Percentiles rank a stretch among this genome's conserved stretches.
These are phyloP conservation scores for Rana temporaria DNA, from an alignment of 2,113 vertebrate genomes.

Conservation along the genomic window DNA sequence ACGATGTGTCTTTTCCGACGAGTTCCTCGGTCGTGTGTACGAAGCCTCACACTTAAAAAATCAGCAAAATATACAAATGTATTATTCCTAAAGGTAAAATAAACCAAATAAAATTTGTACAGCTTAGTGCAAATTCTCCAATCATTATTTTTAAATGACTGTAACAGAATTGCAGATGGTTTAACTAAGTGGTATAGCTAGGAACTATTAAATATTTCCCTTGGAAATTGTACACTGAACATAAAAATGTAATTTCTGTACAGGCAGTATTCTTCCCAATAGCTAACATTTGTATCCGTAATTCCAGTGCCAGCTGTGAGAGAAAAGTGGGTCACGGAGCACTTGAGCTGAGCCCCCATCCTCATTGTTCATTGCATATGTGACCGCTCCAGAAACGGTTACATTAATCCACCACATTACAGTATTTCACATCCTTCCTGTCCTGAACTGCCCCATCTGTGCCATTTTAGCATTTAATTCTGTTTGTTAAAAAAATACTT, in stretches of 20 bases:
- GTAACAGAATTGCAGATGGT: no score
- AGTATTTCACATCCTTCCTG: conserved; percentile 13
- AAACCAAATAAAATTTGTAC: no score
- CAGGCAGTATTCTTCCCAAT: conserved; percentile 8
- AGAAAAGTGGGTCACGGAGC: conserved; percentile 34
- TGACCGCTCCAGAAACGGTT: conserved; percentile 7
- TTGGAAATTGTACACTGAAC: not conserved
- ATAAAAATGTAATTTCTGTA: conserved; percentile 14
- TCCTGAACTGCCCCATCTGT: conserved; percentile 9
- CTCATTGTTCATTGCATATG: conserved; percentile 16
- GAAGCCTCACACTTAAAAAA: no score
- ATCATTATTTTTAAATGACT: no score
- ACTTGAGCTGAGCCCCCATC: conserved; percentile 12
- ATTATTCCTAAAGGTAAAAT: no score
- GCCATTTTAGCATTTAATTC: not conserved
- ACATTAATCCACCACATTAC: conserved; percentile 27
- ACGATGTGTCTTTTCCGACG: no score
- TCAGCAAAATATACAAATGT: no score
- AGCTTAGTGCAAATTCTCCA: no score
- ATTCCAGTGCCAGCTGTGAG: conserved; percentile 20
- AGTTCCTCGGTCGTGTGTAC: no score
- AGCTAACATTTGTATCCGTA: conserved; percentile 34
- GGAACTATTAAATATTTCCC: conserved; percentile 18
- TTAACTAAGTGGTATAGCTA: not conserved
- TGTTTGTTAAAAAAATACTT: no score